Conservation (phyloP, 2,888 invertebrate species). For the Volucella inanis region DNA sequence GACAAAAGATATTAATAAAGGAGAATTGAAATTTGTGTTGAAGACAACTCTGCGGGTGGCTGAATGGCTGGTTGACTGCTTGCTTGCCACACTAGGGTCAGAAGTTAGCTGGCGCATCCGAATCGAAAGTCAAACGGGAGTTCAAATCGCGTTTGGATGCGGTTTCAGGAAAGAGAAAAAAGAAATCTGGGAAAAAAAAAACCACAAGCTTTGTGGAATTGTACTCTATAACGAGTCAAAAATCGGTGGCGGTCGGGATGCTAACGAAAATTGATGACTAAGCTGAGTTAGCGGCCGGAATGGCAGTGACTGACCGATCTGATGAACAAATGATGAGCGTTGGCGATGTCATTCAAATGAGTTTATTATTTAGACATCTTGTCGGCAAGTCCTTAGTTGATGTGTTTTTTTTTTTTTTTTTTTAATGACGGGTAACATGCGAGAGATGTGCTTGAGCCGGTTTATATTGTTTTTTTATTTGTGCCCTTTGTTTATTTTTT, state of each 20-base stretch:
- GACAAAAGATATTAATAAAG: constrained; percentile 74
- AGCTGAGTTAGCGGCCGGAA: neutral
- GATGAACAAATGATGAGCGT: constrained; percentile 18
- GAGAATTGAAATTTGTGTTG: constrained; percentile 70
- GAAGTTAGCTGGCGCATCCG: constrained; percentile 54
- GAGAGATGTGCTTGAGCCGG: neutral
- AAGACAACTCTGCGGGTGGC: constrained; percentile 74
- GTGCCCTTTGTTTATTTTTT: too few species aligned
- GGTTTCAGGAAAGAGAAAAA: constrained; percentile 55
- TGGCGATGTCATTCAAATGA: constrained; percentile 38
- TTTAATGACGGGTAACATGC: neutral
- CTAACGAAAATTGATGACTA: constrained; percentile 48
- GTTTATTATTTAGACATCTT: constrained; percentile 46
- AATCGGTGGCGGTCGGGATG: constrained; percentile 1
- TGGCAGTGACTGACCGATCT: constrained; percentile 26
- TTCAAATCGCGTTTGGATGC: constrained; percentile 77
- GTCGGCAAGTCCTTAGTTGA: constrained; percentile 26
- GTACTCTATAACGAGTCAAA: constrained; percentile 1
- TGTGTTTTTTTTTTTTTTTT: neutral
- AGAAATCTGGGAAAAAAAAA: neutral
- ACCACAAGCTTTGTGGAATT: constrained; percentile 20
- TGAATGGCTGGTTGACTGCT: constrained; percentile 36
- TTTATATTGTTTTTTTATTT: neutral
- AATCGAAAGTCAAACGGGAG: constrained; percentile 65
- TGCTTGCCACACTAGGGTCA: constrained; percentile 61